phyloP scores from a whole-genome alignment of 2,888 invertebrate genomes.

The Drosophila histrio region DNA sequence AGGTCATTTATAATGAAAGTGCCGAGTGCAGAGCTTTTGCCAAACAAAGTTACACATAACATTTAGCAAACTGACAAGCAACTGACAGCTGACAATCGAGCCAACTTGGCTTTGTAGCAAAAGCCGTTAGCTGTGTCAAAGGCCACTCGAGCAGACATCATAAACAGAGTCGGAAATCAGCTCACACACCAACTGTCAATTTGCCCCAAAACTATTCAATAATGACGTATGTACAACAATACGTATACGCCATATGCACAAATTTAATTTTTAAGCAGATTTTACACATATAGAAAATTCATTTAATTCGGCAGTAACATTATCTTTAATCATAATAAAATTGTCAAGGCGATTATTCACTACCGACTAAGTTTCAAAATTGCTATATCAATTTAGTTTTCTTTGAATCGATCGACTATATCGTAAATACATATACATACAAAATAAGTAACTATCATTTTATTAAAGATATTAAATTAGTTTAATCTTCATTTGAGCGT shows the following conservation, averaged over 20 bases:
- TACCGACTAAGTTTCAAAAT: too few species aligned
- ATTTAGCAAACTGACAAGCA: constrained; percentile 16
- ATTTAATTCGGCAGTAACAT: background rate
- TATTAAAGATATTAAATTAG: too few species aligned
- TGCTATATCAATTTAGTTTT: too few species aligned
- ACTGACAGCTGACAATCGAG: constrained; percentile 14
- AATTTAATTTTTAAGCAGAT: background rate
- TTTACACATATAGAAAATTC: background rate
- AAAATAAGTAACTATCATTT: too few species aligned
- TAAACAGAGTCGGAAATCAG: background rate
- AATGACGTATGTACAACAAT: background rate
- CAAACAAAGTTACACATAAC: constrained; percentile 7
- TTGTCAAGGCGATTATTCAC: background rate
- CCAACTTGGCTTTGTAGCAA: constrained; percentile 3
- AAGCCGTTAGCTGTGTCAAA: constrained; percentile 1
- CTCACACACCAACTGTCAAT: background rate
- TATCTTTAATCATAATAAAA: background rate
- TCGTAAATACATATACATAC: too few species aligned
- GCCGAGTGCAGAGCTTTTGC: constrained; percentile 14
- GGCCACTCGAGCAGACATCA: constrained; percentile 4
- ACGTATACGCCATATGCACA: background rate
- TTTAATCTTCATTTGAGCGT: too few species aligned
- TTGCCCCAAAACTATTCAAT: background rate
- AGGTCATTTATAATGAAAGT: constrained; percentile 30
- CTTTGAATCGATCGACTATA: too few species aligned